Percentiles rank a stretch among this genome's conserved stretches.
These are phyloP conservation scores for Leptarthrus brevirostris DNA, from an alignment of 2,888 invertebrate species.

Conservation along the genomic window DNA sequence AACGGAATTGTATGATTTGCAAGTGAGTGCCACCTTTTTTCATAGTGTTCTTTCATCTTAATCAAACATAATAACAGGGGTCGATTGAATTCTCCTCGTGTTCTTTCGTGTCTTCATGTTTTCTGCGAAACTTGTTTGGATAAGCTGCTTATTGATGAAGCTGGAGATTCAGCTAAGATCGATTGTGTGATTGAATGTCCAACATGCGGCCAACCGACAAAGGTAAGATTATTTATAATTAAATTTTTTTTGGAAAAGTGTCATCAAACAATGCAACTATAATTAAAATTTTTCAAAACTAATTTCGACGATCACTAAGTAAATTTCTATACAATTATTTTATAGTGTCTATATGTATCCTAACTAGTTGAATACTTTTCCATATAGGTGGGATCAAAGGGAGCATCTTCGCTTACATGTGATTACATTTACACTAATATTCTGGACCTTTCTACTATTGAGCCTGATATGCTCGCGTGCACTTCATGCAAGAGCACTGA, in stretches of 20 bases:
- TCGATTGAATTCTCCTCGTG: conserved; percentile 83
- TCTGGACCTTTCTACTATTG: conserved; percentile 83
- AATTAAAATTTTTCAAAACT: not conserved
- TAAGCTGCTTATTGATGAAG: conserved; percentile 79
- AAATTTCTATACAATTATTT: not conserved
- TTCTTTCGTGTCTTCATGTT: conserved; percentile 93
- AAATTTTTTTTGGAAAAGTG: not conserved
- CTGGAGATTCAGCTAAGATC: conserved; percentile 74
- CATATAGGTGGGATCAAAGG: conserved; percentile 77
- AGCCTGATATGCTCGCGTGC: conserved; percentile 78
- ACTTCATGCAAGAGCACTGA: conserved; percentile 97
- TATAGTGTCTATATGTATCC: not conserved
- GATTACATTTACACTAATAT: conserved; percentile 90
- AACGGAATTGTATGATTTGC: conserved; percentile 76
- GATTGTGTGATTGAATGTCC: conserved; percentile 79
- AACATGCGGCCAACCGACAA: conserved; percentile 86
- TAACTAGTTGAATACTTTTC: not conserved
- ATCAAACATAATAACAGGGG: conserved; percentile 69
- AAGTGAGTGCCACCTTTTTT: conserved; percentile 68
- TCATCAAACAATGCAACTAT: not conserved
- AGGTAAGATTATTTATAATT: conserved; percentile 69
- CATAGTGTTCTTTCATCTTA: not conserved
- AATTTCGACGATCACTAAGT: not conserved
- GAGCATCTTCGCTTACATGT: conserved; percentile 82
- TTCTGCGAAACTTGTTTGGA: conserved; percentile 94